A percentile compares a stretch with the other conserved stretches of the same genome.
Evolutionary conservation across 1,140 invertebrate genomes (phyloP).

Genomic region (Caenorhabditis inopinata): DNA sequence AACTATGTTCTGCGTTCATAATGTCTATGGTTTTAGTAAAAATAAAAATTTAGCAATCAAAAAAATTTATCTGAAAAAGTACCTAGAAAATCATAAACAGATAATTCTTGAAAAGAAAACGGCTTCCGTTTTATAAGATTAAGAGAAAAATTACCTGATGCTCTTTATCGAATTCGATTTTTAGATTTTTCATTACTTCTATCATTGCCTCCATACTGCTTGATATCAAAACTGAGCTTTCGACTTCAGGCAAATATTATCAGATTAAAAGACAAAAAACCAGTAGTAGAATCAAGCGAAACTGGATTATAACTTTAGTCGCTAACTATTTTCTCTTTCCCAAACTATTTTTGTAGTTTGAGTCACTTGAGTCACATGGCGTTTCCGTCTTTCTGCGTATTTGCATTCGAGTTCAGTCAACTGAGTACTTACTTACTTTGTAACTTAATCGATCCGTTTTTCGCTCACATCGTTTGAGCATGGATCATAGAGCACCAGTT

Average conservation of each 20-base stretch:
- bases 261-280: not conserved
- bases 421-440: no score
- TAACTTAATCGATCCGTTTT: no score
- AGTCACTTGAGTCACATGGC: not conserved
- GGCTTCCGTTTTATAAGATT: no score
- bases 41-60: not conserved
- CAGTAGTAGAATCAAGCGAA: not conserved
- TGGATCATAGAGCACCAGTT: no score
- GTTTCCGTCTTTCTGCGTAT: no score
- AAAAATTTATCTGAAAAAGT: no score
- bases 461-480: no score
- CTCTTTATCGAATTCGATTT: not conserved
- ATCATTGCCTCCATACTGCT: not conserved
- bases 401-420: no score
- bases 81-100: no score
- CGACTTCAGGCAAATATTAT: not conserved
- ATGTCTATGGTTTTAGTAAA: no score
- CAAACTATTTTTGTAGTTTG: conserved; percentile 17
- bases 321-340: not conserved
- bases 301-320: not conserved
- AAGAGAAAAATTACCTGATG: not conserved
- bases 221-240: not conserved
- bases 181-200: not conserved
- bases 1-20: no score
- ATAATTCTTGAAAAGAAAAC: no score